phyloP scores from a whole-genome alignment of 1,140 invertebrate genomes.

The Dendrolimus punctatus region DNA sequence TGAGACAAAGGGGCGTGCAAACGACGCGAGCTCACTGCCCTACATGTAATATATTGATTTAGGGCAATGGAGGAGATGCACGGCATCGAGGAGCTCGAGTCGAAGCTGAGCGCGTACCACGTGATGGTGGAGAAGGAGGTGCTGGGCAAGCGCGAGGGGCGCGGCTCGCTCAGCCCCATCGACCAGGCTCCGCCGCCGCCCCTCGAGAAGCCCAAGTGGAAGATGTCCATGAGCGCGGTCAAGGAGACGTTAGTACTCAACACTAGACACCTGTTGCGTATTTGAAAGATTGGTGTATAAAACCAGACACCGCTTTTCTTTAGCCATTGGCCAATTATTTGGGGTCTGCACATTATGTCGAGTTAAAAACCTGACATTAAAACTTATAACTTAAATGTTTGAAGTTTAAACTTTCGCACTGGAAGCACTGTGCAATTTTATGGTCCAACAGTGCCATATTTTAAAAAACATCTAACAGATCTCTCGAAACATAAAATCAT shows the following conservation, averaged over 20 bases:
- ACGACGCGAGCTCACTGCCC: too few species aligned
- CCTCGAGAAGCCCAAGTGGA: constrained; percentile 71
- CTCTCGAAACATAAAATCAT: too few species aligned
- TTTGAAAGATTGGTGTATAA: not conserved
- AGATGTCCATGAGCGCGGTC: constrained; percentile 72
- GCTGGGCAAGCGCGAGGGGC: constrained; percentile 59
- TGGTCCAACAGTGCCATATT: too few species aligned
- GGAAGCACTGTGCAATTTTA: too few species aligned
- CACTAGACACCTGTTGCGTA: not conserved
- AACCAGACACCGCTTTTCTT: too few species aligned
- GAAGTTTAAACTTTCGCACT: too few species aligned
- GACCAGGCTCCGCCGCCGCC: constrained; percentile 57
- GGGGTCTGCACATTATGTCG: too few species aligned
- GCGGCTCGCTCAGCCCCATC: constrained; percentile 46
- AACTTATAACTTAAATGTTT: too few species aligned
- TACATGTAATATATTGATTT: constrained; percentile 1
- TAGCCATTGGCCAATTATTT: too few species aligned
- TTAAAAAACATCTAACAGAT: too few species aligned
- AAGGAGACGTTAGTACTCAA: constrained; percentile 59
- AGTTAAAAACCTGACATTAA: too few species aligned
- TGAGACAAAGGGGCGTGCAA: too few species aligned
- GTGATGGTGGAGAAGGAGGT: constrained; percentile 83
- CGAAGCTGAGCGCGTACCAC: constrained; percentile 84
- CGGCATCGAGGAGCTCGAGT: constrained; percentile 83
- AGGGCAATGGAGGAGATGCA: constrained; percentile 75